Evolutionary conservation across 1,140 invertebrate genomes (phyloP).

Genomic region (Dendrolimus kikuchii): DNA sequence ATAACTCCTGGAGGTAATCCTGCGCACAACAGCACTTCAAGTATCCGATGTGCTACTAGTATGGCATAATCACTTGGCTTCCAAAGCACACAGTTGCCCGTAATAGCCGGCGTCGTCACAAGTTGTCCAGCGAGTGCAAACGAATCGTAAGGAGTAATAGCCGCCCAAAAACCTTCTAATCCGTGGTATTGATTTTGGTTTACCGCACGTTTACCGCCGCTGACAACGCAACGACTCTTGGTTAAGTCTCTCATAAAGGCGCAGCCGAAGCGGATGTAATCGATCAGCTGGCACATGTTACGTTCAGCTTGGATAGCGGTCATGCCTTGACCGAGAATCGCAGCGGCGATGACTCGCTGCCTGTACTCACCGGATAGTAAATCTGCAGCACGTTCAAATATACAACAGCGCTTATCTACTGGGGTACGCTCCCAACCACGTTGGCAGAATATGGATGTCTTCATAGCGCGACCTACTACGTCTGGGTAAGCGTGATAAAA

Average conservation of each 20-base stretch:
- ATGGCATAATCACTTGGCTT: conserved; percentile 7
- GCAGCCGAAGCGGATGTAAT: conserved; percentile 7
- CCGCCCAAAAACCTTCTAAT: conserved; percentile 8
- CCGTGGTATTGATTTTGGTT: conserved; percentile 8
- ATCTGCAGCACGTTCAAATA: conserved; percentile 5
- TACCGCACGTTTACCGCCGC: conserved; percentile 1
- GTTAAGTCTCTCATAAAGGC: conserved; percentile 6
- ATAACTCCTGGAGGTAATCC: conserved; percentile 5
- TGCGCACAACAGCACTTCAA: conserved; percentile 3
- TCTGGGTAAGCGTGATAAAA: conserved; percentile 2
- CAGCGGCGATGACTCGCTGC: conserved; percentile 5
- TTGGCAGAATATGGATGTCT: conserved; percentile 1
- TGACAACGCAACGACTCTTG: conserved; percentile 1
- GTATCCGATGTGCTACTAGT: conserved; percentile 4
- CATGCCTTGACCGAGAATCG: conserved; percentile 7
- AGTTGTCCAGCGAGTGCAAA: conserved; percentile 4
- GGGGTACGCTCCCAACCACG: conserved; percentile 6
- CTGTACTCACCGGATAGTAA: conserved; percentile 3
- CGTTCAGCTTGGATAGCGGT: conserved; percentile 8
- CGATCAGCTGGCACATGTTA: conserved; percentile 6
- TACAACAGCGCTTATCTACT: conserved; percentile 2
- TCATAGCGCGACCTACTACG: background rate
- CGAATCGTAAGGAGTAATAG: conserved; percentile 6
- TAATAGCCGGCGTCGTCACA: conserved; percentile 4
- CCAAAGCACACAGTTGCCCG: conserved; percentile 7